A percentile compares a stretch with the other conserved stretches of the same genome.
phyloP scores from a whole-genome alignment of 2,113 vertebrate genomes.

The Monopterus albus region DNA sequence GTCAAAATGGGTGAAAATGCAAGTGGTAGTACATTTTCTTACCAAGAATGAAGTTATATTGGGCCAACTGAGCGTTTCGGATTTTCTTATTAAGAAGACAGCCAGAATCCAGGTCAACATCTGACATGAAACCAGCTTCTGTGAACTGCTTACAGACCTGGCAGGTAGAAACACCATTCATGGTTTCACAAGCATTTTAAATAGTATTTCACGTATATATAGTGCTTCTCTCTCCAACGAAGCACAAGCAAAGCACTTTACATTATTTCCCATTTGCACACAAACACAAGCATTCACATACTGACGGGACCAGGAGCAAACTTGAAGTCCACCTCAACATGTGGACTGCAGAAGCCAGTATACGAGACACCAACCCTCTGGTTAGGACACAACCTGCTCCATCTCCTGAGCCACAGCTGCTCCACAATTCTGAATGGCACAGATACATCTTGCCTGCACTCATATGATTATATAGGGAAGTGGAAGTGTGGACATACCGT shows the following conservation, averaged over 20 bases:
- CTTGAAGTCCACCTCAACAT: too few relatives aligned
- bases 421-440: not conserved
- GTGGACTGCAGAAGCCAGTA: too few relatives aligned
- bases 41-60: constrained; percentile 98
- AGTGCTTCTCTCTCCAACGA: too few relatives aligned
- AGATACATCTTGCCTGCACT: not conserved
- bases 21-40: constrained; percentile 44
- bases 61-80: constrained; percentile 92
- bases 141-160: constrained; percentile 90
- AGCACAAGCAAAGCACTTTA: too few relatives aligned
- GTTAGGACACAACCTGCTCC: too few relatives aligned
- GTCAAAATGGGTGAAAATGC: not conserved
- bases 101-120: constrained; percentile 90
- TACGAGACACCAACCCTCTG: too few relatives aligned
- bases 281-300: too few relatives aligned
- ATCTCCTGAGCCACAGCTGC: too few relatives aligned
- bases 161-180: constrained; percentile 14
- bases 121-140: constrained; percentile 92
- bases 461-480: not conserved
- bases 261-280: too few relatives aligned
- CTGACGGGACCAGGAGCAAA: too few relatives aligned
- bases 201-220: too few relatives aligned
- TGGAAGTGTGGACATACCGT: constrained; percentile 79
- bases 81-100: constrained; percentile 96
- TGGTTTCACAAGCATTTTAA: too few relatives aligned